Base-by-base conservation (phyloP, 2,888 invertebrate genomes). In the Formica aserva region DNA sequence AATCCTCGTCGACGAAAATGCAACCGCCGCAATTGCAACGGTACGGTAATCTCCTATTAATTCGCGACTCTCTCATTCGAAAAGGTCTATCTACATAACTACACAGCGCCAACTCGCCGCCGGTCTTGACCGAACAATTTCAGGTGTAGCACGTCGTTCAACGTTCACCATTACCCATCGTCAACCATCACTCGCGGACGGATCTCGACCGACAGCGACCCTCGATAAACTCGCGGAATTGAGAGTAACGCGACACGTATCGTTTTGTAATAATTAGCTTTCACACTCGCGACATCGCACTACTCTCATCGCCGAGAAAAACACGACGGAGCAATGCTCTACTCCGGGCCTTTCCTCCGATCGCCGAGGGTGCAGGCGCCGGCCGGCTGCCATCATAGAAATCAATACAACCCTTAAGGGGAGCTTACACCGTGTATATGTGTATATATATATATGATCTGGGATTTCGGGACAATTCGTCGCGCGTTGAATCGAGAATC, bases 301-400 rank as follows among this genome's bases (percentile, higher is more conserved):
- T 41, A 15, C 13, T 9, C 11, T 26, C 22, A 22, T 26, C 22
- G 35, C 2, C 15, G 41, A 22, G 15, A 15, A 69, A 71, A 45
- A 18, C 52, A 55, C 52, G 52, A 77, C 6, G 72, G 60, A 71
- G 72, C 72, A 29, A 45, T 45, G 32, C 45, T 72, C 60, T 52
- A 52, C 52, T 52, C 18, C 71, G n/a, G 45, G 75, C 72, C 75
- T 86, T 87, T 67, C 85, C 72, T 72, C 55, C 74, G 82, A 69
- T 82, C 75, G 76, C 83, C 82, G 81, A 89, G 85, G 77, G 87
- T 90, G 87, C 88, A 86, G 88, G 89, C 89, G 89, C 91, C 90
- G 89, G 88, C 88, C 87, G 89, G 90, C 92, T 91, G 93, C 93
- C 93, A 93, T 93, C 88, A 91, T 91, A 92, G 92, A 92, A 93